A percentile compares a stretch with the other conserved stretches of the same genome.
Evolutionary conservation across 1,140 invertebrate genomes (phyloP).

Genomic region (Panagrolaimus sp.): DNA sequence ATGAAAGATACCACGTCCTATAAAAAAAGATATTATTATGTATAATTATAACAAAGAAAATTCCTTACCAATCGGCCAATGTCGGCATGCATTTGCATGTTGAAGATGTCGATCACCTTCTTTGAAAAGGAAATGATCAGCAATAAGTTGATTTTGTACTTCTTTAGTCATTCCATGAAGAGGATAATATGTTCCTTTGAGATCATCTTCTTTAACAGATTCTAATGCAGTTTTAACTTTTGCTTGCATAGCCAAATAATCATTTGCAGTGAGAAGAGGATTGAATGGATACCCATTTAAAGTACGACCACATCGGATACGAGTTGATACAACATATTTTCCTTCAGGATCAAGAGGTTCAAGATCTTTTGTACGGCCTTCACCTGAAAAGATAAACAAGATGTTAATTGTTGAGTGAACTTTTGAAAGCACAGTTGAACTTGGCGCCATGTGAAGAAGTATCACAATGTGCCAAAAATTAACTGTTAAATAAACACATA

Average conservation of each 20-base stretch:
- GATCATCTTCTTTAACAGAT: conserved; percentile 64
- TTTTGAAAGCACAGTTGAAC: too few species aligned
- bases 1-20: conserved; percentile 90
- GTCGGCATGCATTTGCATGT: conserved; percentile 82
- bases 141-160: conserved; percentile 53
- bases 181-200: conserved; percentile 82
- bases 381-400: too few species aligned
- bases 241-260: conserved; percentile 53
- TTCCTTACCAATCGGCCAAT: too few species aligned
- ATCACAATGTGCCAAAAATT: too few species aligned
- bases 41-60: too few species aligned
- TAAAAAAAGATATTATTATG: too few species aligned
- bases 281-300: conserved; percentile 84
- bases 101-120: conserved; percentile 65
- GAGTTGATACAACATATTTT: conserved; percentile 84
- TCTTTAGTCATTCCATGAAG: conserved; percentile 65
- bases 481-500: too few species aligned
- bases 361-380: conserved; percentile 70
- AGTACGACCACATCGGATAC: conserved; percentile 81
- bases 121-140: conserved; percentile 76
- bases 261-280: conserved; percentile 52
- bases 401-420: too few species aligned
- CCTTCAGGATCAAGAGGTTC: conserved; percentile 81
- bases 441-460: too few species aligned
- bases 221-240: conserved; percentile 55